Conservation (phyloP, 2,797 vertebrate genomes). For the Eremophila alpestris region DNA sequence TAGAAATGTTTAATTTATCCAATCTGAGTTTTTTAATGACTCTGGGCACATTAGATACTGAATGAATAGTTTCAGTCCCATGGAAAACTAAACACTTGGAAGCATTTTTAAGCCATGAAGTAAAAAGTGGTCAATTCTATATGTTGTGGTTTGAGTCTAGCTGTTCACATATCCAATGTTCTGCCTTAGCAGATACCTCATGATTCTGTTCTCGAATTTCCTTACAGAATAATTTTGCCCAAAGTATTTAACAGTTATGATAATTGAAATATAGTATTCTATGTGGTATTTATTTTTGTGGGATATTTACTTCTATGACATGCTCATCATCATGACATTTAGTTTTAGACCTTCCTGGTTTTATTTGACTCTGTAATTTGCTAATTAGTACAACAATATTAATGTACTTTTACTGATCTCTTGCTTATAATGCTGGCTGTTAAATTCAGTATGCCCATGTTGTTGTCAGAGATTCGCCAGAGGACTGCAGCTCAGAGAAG, state of each 20-base stretch:
- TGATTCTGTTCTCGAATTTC: neutral
- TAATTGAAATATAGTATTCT: neutral
- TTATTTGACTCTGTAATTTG: neutral
- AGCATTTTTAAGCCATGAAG: neutral
- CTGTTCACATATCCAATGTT: neutral
- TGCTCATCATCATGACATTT: neutral
- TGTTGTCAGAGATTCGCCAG: conserved; percentile 90
- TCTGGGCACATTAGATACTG: neutral
- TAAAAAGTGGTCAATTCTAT: neutral
- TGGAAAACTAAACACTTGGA: neutral
- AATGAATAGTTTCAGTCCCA: neutral
- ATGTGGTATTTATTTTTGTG: neutral
- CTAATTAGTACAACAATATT: neutral
- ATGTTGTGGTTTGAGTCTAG: neutral
- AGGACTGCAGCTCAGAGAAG: conserved; percentile 85
- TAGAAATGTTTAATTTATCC: neutral
- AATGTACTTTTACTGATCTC: neutral
- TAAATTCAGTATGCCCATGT: conserved; percentile 28
- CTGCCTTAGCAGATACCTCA: neutral
- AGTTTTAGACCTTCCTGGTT: neutral
- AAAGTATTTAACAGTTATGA: neutral
- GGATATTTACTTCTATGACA: neutral
- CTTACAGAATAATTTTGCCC: neutral
- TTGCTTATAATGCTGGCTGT: neutral
- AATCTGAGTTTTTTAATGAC: neutral